Conservation (phyloP, 2,797 vertebrate species). For the Microchirus variegatus region DNA sequence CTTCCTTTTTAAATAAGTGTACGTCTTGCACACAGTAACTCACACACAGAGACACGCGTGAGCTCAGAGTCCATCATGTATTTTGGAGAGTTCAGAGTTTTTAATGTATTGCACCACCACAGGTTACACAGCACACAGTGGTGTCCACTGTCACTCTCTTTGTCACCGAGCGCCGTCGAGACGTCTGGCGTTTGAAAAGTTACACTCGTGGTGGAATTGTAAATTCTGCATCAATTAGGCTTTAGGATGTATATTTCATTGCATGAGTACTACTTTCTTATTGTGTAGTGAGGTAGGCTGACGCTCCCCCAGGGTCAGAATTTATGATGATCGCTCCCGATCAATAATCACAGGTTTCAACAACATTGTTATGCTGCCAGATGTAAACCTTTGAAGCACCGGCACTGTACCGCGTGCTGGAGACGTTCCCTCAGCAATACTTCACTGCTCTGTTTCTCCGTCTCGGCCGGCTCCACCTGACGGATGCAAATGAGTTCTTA, state of each 20-base stretch:
- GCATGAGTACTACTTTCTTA: constrained; percentile 41
- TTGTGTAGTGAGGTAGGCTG: constrained; percentile 20
- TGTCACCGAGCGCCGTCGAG: constrained; percentile 29
- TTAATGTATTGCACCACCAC: constrained; percentile 50
- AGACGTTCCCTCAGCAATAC: constrained; percentile 42
- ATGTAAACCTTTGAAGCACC: constrained; percentile 47
- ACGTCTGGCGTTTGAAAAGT: constrained; percentile 41
- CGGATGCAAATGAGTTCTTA: constrained; percentile 62
- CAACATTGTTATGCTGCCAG: constrained; percentile 4
- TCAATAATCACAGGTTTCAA: constrained; percentile 13
- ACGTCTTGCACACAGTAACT: constrained; percentile 29
- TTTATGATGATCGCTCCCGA: constrained; percentile 44
- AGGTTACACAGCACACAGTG: constrained; percentile 42
- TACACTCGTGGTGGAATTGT: constrained; percentile 38
- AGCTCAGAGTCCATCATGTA: constrained; percentile 28
- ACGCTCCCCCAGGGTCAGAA: constrained; percentile 38
- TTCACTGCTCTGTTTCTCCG: constrained; percentile 32
- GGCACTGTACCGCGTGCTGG: constrained; percentile 13
- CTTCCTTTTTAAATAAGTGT: constrained; percentile 30
- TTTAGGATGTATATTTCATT: constrained; percentile 39
- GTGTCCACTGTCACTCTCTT: constrained; percentile 35
- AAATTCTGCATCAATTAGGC: constrained; percentile 58
- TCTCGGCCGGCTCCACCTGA: constrained; percentile 40
- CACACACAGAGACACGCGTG: constrained; percentile 20
- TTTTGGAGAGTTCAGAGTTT: constrained; percentile 10